Evolutionary conservation across 2,113 vertebrate species (phyloP).

Genomic region (Anarrhichthys ocellatus): DNA sequence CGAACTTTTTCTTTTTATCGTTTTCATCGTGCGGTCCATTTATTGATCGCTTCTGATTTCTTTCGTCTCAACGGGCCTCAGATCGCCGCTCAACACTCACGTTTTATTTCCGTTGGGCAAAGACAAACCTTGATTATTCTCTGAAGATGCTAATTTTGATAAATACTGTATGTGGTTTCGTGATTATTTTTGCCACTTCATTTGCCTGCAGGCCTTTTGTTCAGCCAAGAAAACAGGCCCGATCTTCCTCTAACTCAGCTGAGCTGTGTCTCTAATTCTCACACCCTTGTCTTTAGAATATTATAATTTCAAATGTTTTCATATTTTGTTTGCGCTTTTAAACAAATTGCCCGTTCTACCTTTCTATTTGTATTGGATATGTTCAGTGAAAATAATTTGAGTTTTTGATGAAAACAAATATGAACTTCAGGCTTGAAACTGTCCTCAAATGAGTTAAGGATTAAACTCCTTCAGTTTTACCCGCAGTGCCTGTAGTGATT

Average conservation of each 20-base stretch:
- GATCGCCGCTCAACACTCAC: neutral
- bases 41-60: neutral
- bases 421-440: neutral
- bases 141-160: neutral
- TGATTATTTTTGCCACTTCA: neutral
- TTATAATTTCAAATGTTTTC: neutral
- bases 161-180: neutral
- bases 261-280: neutral
- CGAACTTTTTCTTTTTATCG: neutral
- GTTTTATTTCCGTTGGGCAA: neutral
- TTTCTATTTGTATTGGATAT: neutral
- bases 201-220: conserved; percentile 11
- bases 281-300: neutral
- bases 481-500: neutral
- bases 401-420: neutral
- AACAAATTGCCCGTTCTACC: neutral
- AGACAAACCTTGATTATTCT: neutral
- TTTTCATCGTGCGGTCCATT: neutral
- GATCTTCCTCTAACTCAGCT: neutral
- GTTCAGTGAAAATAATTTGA: neutral
- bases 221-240: neutral
- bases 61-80: neutral
- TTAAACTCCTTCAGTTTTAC: neutral
- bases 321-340: neutral
- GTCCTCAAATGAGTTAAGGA: neutral